Percentiles rank a stretch among this genome's conserved stretches.
Evolutionary conservation across 2,888 invertebrate species (phyloP).

Genomic region (Cremastinae sp.): DNA sequence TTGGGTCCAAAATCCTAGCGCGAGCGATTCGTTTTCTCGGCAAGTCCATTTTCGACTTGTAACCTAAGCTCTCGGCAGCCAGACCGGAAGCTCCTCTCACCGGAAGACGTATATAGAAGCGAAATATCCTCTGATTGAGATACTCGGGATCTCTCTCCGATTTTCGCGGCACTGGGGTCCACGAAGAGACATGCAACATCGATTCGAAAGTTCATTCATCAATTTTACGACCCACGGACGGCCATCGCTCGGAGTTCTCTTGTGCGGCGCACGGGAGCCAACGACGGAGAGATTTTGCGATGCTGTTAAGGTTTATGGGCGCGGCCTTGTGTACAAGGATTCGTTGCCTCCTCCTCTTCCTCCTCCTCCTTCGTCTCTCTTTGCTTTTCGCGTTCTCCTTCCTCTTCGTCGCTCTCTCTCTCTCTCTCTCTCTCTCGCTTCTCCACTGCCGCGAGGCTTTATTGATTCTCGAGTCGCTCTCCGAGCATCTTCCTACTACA

Average conservation of each 20-base stretch:
- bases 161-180: conserved; percentile 1
- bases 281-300: conserved; percentile 73
- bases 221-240: conserved; percentile 71
- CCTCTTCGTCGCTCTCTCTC: conserved; percentile 65
- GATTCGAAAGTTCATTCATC: conserved; percentile 74
- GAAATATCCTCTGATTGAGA: conserved; percentile 58
- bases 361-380: conserved; percentile 44
- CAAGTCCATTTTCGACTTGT: conserved; percentile 60
- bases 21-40: conserved; percentile 54
- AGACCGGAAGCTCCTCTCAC: conserved; percentile 51
- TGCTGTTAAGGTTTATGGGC: conserved; percentile 79
- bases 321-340: conserved; percentile 75
- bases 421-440: conserved; percentile 63
- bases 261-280: conserved; percentile 54
- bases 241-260: conserved; percentile 64
- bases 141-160: conserved; percentile 35
- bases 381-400: conserved; percentile 49
- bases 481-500: conserved; percentile 73
- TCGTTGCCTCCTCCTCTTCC: conserved; percentile 62
- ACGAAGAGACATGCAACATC: conserved; percentile 52
- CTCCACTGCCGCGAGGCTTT: conserved; percentile 70
- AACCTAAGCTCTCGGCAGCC: conserved; percentile 56
- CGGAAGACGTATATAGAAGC: conserved; percentile 54
- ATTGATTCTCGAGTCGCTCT: conserved; percentile 77
- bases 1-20: conserved; percentile 16